Evolutionary conservation across 2,888 invertebrate species (phyloP), one percentile per base, ranked within the genome.

Genomic region (Microctonus hyperodae): DNA sequence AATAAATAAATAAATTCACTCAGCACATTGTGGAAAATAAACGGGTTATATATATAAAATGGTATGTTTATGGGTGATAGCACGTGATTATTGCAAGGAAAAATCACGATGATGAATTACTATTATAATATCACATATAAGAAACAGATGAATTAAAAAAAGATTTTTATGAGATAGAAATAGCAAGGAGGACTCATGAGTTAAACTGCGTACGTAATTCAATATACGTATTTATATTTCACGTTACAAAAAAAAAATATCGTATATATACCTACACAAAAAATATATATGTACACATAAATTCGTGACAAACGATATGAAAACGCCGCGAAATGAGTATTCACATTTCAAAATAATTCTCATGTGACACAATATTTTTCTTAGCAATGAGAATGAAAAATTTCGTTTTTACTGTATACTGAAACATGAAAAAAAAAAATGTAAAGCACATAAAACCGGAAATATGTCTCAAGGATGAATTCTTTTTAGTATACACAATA

Each of bases 101-200:
- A 51, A 25, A 51, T 23, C 4, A 25, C 13, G 11, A 37, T 40
- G 31, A n/a, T 37, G 23, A 20, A 22, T 58, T 44, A 16, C 6
- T 20, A 44, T 16, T n/a, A 44, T 44, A 16, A 44, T 44, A 44
- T n/a, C n/a, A n/a, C n/a, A n/a, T 44, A 16, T 16, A 58, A 40
- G 37, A 55, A n/a, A n/a, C n/a, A 31, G 51, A 44, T 37, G 44
- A 53, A 65, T 37, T 53, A 53, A 33, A 37, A 53, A 55, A 65
- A n/a, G n/a, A 55, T 35, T 23, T 53, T 40, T 53, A 50, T 25
- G 28, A 56, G 70, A 69, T 62, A 67, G 16, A 66, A 75, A n/a
- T n/a, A 78, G 77, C 79, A 79, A 76, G 79, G 77, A 78, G 77
- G 75, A 76, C 70, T 71, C 37, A 40, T 59, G 65, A 70, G 67